Base-by-base conservation (phyloP, 2,113 vertebrate species). In the Cephalopterus ornatus region DNA sequence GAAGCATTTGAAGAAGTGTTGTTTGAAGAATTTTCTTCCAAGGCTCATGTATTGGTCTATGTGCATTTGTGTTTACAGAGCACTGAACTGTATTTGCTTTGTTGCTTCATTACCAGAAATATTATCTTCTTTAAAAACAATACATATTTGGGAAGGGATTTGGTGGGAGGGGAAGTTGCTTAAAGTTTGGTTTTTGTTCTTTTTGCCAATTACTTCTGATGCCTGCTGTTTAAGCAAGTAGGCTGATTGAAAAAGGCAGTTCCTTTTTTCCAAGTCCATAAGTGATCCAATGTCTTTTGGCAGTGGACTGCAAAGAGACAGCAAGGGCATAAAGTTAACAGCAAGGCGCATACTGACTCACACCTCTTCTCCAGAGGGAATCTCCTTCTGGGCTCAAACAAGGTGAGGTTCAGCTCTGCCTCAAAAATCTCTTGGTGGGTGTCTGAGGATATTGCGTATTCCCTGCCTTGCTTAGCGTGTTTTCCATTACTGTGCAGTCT, bases 61-160 rank as follows among this genome's bases (percentile, higher is more conserved):
- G 35, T 59, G 20, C 26, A 32, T 76, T 92, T 0, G 0, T 89
- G 44, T 95, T 94, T 91, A 84, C 73, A 81, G 76, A 91, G n/a
- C 52, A 82, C 55, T 72, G 85, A 96, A 81, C 80, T 61, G 35
- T 92, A 78, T 84, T 97, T 88, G 79, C 72, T 82, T 83, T 86
- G 65, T 84, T 94, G 37, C 62, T 91, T 94, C 72, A 70, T 96
- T 94, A 72, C 52, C 47, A 81, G 79, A 83, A 88, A 94, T 87
- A 91, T 35, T 86, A 78, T 91, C 73, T 94, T 72, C 85, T 86
- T 95, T 75, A 83, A 91, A 81, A 92, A 89, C 32, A 86, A 37
- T 78, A 46, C 37, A 21, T 83, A 52, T 86, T 94, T 91, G 65
- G 67, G 65, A 91, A 96, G 49, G 68, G 80, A 85, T 95, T 84